Base-by-base conservation (phyloP, 2,113 vertebrate species). In the Hippocampus guttulatus region DNA sequence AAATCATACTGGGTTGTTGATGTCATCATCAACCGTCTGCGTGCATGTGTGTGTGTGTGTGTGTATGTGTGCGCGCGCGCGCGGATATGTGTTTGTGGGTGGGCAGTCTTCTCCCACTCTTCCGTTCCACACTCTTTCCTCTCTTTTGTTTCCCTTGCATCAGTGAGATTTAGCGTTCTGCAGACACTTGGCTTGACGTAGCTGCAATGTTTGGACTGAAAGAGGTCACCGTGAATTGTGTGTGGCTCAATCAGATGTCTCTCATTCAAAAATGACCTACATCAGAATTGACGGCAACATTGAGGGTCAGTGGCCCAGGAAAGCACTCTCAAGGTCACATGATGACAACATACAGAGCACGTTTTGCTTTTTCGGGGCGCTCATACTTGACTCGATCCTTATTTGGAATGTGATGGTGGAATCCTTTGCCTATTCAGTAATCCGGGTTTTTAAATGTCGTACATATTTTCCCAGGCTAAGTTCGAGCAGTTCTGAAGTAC, bases 21-120 rank as follows among this genome's bases (percentile, higher is more conserved):
- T 43, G 64, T 57, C 64, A 38, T 38, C 33, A 38, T 49, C 51
- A 16, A 18, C 43, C 43, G 55, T 51, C 64, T 66, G 69, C 57
- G 60, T 71, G 10, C 12, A 12, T 43, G 41, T 27, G 57, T 20
- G 40, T 25, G 40, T 55, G 64, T 1, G 18, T 20, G 67, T 15
- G 67, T 33, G 72, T 1, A 54, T 47, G 64, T 68, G 67, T 65
- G 77, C 30, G 40, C 11, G 68, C 18, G 68, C 1, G 49, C 57
- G 51, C 25, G 21, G 52, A 58, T 68, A 62, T 72, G 66, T 45
- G 43, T 61, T 74, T 67, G 66, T 79, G 55, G 63, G 66, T 86
- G 73, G 79, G 78, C 70, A 52, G 69, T 15, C 2, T 0, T 66
- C 70, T 66, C 23, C 15, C 21, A 58, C 73, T 64, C 60, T 58